Evolutionary conservation across 1,140 invertebrate genomes (phyloP), one percentile per base, ranked within the genome.

Genomic region (Bombus haemorrhoidalis): DNA sequence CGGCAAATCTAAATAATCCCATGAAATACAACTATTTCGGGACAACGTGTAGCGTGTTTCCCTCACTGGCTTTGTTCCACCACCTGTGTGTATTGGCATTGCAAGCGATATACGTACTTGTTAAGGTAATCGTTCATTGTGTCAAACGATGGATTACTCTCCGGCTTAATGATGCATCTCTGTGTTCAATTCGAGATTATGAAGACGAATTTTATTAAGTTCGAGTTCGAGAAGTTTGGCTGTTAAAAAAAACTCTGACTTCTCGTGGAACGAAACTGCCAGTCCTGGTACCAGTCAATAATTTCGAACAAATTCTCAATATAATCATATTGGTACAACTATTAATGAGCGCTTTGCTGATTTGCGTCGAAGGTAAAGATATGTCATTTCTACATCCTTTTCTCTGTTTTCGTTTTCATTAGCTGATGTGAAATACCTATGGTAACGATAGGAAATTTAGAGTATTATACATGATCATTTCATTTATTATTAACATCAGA

Each of bases 141-240:
- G 89, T 85, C 28, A 89, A 89, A 87, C 32, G 92, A 93, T 28
- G 87, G 88, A 1, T 85, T 90, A 25, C 91, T 92, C 68, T 90
- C 90, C 25, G 86, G 79, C 18, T 43, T 90, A 13, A 77, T 74
- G 5, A 90, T 90, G 86, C 86, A 90, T 6, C 53, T 90, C 0
- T 88, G 88, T 34, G 83, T 77, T 1, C 89, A 90, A 28, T 90
- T 90, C 57, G 68, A 88, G 47, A 28, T 90, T 34, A 73, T 90
- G 0, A 59, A 83, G 37, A 86, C 66, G 76, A 72, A 83, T 10
- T 68, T 90, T 0, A 71, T 76, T 10, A 32, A 89, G 3, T 74
- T 88, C 8, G 15, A 83, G 22, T 15, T 32, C 32, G 79, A 90
- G 2, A 25, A 74, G 37, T 18, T 22, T 1, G 32, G 53, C 69